Evolutionary conservation across 2,113 vertebrate species (phyloP), one percentile per base, ranked within the genome.

Genomic region (Lophochroa leadbeateri): DNA sequence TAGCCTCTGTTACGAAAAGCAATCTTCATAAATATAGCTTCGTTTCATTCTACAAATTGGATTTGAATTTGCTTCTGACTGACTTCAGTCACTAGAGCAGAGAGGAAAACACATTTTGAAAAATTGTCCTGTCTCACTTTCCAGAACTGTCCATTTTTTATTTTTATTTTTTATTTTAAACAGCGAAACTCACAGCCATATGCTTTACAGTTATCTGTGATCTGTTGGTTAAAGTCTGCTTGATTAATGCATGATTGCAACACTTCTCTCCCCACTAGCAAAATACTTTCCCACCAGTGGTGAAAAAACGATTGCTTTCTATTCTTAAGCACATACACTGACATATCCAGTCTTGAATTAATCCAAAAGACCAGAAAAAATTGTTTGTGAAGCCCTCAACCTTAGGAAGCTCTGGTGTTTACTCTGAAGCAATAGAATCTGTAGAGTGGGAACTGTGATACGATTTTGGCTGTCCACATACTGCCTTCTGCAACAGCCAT

Each of bases 221-320:
- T 95, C 79, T 97, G 91, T 97, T 94, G 88, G 94, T 79, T 65
- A 95, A 91, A 74, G 47, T 91, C 37, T 85, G 67, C 53, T 96
- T 97, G 93, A 96, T 97, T 96, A 96, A 95, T 92, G 94, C 78
- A 90, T 93, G 76, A 90, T 97, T 97, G 94, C 91, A 97, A 90
- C 44, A 86, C 77, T 95, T 93, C 64, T 82, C 74, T 97, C 43
- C 85, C 93, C 49, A 89, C 76, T 91, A 96, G 91, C 82, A 95
- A 95, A 94, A 82, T 91, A 52, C 71, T 97, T 97, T 95, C 95
- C 82, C 82, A 91, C 72, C 67, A 96, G 81, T 92, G 69, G 76
- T 97, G 97, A 94, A 97, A 98, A 98, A 98, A 97, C 85, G 41
- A 96, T 92, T 88, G 83, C 80, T 97, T 94, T 96, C 75, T 95